Evolutionary conservation across 2,113 vertebrate genomes (phyloP).

Genomic region (Podiceps cristatus): DNA sequence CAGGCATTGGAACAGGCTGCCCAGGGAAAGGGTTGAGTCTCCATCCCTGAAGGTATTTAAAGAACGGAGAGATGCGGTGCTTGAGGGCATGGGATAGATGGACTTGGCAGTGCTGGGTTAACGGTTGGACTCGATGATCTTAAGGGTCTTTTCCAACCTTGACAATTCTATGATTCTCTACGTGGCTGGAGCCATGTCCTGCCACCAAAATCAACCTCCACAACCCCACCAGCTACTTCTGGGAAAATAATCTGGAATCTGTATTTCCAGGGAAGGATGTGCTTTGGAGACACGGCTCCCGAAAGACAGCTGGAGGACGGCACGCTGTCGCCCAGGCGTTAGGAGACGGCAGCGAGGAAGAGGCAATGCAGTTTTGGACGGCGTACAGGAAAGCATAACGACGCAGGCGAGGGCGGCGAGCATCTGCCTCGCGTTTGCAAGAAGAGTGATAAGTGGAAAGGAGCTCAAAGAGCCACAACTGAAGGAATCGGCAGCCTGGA

Average conservation of each 20-base stretch:
- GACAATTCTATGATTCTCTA: background rate
- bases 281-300: background rate
- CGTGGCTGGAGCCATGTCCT: accelerated
- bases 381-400: background rate
- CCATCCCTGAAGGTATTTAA: no score
- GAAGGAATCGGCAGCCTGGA: background rate
- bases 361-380: background rate
- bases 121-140: no score
- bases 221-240: accelerated
- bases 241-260: background rate
- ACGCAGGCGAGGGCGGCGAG: background rate
- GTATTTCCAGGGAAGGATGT: background rate
- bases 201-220: background rate
- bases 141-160: no score
- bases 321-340: accelerated
- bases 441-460: background rate
- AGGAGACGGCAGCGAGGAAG: background rate
- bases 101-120: no score
- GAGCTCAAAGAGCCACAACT: background rate
- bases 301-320: background rate
- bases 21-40: no score
- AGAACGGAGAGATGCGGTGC: no score
- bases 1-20: no score
- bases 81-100: no score
- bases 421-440: background rate